Evolutionary conservation across 2,797 vertebrate species (phyloP), one percentile per base, ranked within the genome.

Genomic region (Tarsius wallacei): DNA sequence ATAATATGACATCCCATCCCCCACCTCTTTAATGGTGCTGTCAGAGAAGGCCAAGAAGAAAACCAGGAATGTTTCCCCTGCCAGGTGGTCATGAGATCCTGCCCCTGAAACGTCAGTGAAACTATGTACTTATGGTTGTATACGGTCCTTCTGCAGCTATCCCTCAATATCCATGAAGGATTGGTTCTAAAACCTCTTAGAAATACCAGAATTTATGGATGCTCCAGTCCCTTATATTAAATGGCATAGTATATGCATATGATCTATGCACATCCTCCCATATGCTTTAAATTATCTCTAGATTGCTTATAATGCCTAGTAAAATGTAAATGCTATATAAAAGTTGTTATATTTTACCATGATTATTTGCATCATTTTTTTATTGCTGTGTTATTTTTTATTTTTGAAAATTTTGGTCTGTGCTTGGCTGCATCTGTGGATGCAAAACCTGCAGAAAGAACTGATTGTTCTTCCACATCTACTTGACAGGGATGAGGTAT

Each of bases 1-100:
- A 0, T 24, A 49, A 4, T 17, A 57, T 8, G 26, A 22, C 5
- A 5, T 8, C 53, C 14, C 28, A 24, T 42, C 21, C 12, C 3
- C 21, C 21, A 6, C 59, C 31, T 12, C 19, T 22, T 4, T 21
- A 13, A 17, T 4, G 42, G 6, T n/a, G 7, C 24, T 51, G 9
- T 55, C n/a, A 63, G n/a, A 51, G 22, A 74, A 63, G 31, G n/a
- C 57, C 17, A 64, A 15, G 6, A 1, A 16, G 80, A 31, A 49
- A 49, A 16, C 19, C 42, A 28, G 16, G 57, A 26, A 15, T 64
- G n/a, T 13, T 53, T 26, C 36, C 15, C 15, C 22, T 73, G 51
- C 22, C 7, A 28, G 24, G 16, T 17, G 68, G 8, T 81, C 16
- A 47, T 15, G 15, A 76, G 42, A 2, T 19, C 7, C 22, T 36